Evolutionary conservation across 2,888 invertebrate genomes (phyloP), one percentile per base, ranked within the genome.

Genomic region (Cerastoderma edule): DNA sequence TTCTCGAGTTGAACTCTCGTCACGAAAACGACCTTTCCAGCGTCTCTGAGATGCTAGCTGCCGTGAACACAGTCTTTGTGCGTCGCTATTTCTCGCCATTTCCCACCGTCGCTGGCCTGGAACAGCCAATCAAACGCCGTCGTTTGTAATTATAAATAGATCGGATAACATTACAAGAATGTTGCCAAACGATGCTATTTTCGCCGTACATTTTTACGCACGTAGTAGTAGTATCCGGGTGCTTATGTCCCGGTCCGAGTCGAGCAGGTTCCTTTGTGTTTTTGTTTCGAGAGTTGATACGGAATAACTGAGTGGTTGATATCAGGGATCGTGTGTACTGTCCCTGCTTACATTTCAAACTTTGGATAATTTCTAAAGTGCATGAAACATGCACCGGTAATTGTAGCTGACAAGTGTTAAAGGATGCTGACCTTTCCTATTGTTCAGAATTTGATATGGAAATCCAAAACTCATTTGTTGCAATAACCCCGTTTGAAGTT

Each of bases 181-280:
- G 66, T 63, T 32, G 63, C 65, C 39, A 48, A 66, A 44, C 66
- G 66, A 35, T 77, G 68, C 72, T 77, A 77, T 77, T 77, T 77
- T 69, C 57, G 72, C 57, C 60, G 60, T 66, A 54, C 65, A 64
- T 72, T 72, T 60, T 73, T 77, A 77, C 77, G 77, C 77, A 77
- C 77, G 77, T 77, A 77, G 72, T 72, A 72, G 53, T n/a, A 33
- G 60, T 35, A 22, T 30, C 44, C 30, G 44, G 56, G 30, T 68
- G 46, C 32, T 68, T 57, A 30, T 44, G 64, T 64, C 46, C 28
- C 24, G 44, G 5, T n/a, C n/a, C n/a, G n/a, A n/a, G n/a, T n/a
- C 44, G 22, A 4, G n/a, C 35, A 60, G 19, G 24, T 48, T n/a
- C n/a, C 48, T 22, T 48, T 48, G 48, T 48, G 48, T 16, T 48